phyloP scores from a whole-genome alignment of 2,888 invertebrate genomes.

The Cabera pusaria region DNA sequence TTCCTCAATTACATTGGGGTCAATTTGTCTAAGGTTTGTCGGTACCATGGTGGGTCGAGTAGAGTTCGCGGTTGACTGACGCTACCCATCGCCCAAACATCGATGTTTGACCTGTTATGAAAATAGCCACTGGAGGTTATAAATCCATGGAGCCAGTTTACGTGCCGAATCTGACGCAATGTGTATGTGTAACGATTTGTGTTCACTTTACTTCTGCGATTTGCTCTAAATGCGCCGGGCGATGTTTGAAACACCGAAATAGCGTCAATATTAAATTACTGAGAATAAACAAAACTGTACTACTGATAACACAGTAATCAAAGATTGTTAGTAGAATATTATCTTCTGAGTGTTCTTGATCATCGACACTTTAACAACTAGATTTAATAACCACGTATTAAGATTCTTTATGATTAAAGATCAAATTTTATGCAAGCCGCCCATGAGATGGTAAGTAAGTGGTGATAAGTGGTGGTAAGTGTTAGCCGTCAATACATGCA shows the following conservation, averaged over 20 bases:
- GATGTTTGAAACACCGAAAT: constrained; percentile 30
- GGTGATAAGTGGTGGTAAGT: too few relatives aligned
- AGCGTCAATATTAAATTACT: too few relatives aligned
- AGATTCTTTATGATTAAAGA: too few relatives aligned
- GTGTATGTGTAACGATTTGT: constrained; percentile 42
- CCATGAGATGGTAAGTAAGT: too few relatives aligned
- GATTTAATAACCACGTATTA: too few relatives aligned
- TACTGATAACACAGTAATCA: too few relatives aligned
- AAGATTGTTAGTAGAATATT: too few relatives aligned
- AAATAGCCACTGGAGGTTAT: constrained; percentile 73
- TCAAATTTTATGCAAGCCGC: too few relatives aligned
- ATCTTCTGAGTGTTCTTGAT: too few relatives aligned
- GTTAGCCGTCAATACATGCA: too few relatives aligned
- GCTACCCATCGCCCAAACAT: constrained; percentile 39
- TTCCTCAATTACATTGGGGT: constrained; percentile 25
- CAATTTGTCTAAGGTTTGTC: constrained; percentile 37
- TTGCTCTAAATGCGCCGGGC: constrained; percentile 17
- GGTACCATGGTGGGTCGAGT: constrained; percentile 40
- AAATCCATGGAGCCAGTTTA: constrained; percentile 56
- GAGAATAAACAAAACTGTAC: too few relatives aligned
- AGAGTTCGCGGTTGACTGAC: constrained; percentile 57
- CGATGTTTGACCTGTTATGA: constrained; percentile 65
- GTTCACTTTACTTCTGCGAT: constrained; percentile 45
- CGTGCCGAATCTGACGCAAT: constrained; percentile 66
- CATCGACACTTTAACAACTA: too few relatives aligned